Evolutionary conservation across 2,888 invertebrate species (phyloP), one percentile per base, ranked within the genome.

Genomic region (Nomada goodeniana): DNA sequence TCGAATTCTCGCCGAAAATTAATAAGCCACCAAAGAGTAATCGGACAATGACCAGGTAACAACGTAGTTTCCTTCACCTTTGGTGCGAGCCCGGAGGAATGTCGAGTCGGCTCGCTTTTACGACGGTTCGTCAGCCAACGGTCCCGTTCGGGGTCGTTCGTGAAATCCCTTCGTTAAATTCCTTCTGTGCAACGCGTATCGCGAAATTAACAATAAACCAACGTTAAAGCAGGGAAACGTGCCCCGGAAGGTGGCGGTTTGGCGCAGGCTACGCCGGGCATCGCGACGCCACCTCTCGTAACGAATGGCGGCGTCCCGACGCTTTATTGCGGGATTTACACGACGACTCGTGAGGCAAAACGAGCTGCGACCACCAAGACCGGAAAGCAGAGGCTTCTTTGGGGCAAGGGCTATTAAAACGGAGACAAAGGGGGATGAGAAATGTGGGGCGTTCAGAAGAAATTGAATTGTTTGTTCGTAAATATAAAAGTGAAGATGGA

Each of bases 251-350:
- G 44, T 20, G 42, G 61, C 10, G 13, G 26, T 4, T 11, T 10
- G 13, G 26, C 3, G 15, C 26, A 36, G 67, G 15, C 65, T 23
- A 42, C 53, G 57, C 11, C 61, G 47, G 71, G 52, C 67, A 71
- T 20, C 68, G 36, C 65, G 65, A 73, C 57, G 77, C 60, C 70
- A 23, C 18, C 44, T 18, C 44, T 36, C 13, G 44, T 65, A 64
- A 76, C 71, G 60, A 72, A 68, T 52, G 80, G 42, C 57, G 52
- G 60, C 77, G 76, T 80, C 80, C 63, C 36, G 72, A 72, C 80
- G 76, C 77, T 89, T 89, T 88, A 85, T 88, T 83, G 76, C 75
- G 42, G 74, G 78, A 82, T 89, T 88, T 84, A 86, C 85, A 84
- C 86, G 86, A 76, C 76, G 69, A 83, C 81, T 74, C 79, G 77